Percentiles rank a stretch among this genome's conserved stretches.
Conservation (phyloP, 53 echinoderm and acorn worm genomes). For the Paracentrotus lividus region DNA sequence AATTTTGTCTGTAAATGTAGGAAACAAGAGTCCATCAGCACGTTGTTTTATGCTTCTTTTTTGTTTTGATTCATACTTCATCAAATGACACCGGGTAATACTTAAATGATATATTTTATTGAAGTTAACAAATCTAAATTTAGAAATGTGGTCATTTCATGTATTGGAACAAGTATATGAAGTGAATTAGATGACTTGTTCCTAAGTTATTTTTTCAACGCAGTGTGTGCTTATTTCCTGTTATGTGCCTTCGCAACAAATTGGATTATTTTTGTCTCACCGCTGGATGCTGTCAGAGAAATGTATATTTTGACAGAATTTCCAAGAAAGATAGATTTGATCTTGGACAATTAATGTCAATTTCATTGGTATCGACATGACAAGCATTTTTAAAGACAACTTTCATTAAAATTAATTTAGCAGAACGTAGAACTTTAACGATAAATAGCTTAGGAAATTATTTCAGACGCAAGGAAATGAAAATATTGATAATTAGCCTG, state of each 20-base stretch:
- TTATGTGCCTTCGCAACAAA: slow-evolving; percentile 20
- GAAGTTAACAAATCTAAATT: neutral
- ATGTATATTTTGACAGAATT: slow-evolving; percentile 33
- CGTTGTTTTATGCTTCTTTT: too few species aligned
- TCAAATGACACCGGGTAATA: neutral
- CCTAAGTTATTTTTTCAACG: neutral
- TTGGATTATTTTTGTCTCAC: neutral
- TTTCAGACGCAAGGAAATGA: neutral
- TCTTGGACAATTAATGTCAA: neutral
- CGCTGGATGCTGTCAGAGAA: slow-evolving; percentile 34
- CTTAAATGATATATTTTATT: neutral
- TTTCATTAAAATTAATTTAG: neutral
- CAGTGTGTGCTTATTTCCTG: slow-evolving; percentile 12
- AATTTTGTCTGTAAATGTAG: too few species aligned
- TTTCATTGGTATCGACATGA: slow-evolving; percentile 38
- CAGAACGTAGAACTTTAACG: neutral
- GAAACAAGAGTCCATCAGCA: too few species aligned
- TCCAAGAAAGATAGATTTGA: neutral
- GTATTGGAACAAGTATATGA: neutral
- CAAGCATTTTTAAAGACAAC: neutral
- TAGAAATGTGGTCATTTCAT: slow-evolving; percentile 4
- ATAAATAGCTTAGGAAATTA: neutral
- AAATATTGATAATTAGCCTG: neutral
- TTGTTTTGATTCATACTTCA: neutral
- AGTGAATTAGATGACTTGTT: neutral